Evolutionary conservation across 1,140 invertebrate genomes (phyloP), one percentile per base, ranked within the genome.

Genomic region (Listronotus bonariensis): DNA sequence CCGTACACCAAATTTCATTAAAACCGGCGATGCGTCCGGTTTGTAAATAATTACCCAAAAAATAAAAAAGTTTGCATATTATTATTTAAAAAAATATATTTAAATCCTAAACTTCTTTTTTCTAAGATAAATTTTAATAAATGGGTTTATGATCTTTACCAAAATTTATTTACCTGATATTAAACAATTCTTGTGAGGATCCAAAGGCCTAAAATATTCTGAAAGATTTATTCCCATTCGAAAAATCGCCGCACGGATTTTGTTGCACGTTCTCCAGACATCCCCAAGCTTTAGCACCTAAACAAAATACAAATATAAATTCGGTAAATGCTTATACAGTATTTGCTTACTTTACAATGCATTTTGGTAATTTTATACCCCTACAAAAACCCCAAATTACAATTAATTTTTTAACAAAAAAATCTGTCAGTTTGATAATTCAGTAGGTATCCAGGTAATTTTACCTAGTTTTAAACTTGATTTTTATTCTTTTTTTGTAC

Each of bases 201-300:
- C 88, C 26, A 89, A 77, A 10, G 83, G 81, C 31, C 80, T 81
- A 74, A 88, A 87, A 78, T 87, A 87, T 65, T 87, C 82, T 81
- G 86, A 87, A 55, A 90, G 80, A 77, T 88, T 86, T 48, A 89
- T 82, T 12, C 85, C 85, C 53, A 87, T 81, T 55, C 87, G 84
- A 74, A 87, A 89, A 42, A 85, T 82, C 1, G 87, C 84, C 6
- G 86, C 84, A 58, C 87, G 83, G 70, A 90, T 88, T 82, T 90
- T 90, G 77, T 89, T 88, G 78, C 87, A 89, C 34, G 84, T 87
- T 70, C 86, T 83, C 88, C 88, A 89, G 43, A 89, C 82, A 75
- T 88, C 82, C 6, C 71, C 65, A 32, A 82, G 69, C 68, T 75
- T 79, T 32, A 80, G 67, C 72, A 77, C 55, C 77, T 80, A 64